Base-by-base conservation (phyloP, 35 echinoderm and acorn worm genomes). In the Apostichopus parvimensis region DNA sequence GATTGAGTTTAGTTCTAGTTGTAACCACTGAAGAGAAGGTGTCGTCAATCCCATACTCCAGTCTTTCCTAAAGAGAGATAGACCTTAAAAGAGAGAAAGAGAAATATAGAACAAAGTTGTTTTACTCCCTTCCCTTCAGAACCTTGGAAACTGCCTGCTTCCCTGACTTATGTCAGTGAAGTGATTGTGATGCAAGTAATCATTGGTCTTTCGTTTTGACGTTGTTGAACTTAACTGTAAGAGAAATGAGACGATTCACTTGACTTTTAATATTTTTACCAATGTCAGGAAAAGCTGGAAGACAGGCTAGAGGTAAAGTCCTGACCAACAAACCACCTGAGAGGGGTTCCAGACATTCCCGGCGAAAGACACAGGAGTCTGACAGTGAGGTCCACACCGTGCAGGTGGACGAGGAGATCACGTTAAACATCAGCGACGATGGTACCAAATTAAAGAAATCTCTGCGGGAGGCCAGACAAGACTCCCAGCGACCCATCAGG, bases 361-460 rank as follows among this genome's bases (percentile, higher is more conserved):
- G 86, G 4, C n/a, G 86, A 13, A 61, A 57, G 34, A 52, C 86
- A 3, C 57, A 22, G 9, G 81, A 62, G 20, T 66, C 64, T 5
- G 86, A 88, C 62, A 54, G 86, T 8, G 86, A 88, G 17, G 60
- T 88, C 24, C 86, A 73, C 86, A 52, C 86, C 2, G 86, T 88
- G 6, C 60, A 88, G 57, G 86, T 88, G 60, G 86, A 88, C 61
- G 86, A 88, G 14, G 86, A 91, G 89, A 79, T 91, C 55, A 78
- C 89, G 23, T 66, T 91, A 13, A 91, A 91, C n/a, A 91, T 91
- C 14, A 91, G 89, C 22, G 89, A 91, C 52, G 89, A 91, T 79
- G 89, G 89, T 5, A 60, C 73, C 5, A 17, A 72, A 13, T 26
- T 88, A 7, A 72, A 72, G 25, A 88, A 75, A 23, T 72, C 68